Evolutionary conservation across 2,888 invertebrate species (phyloP).

Genomic region (Siphonodentalium dalli): DNA sequence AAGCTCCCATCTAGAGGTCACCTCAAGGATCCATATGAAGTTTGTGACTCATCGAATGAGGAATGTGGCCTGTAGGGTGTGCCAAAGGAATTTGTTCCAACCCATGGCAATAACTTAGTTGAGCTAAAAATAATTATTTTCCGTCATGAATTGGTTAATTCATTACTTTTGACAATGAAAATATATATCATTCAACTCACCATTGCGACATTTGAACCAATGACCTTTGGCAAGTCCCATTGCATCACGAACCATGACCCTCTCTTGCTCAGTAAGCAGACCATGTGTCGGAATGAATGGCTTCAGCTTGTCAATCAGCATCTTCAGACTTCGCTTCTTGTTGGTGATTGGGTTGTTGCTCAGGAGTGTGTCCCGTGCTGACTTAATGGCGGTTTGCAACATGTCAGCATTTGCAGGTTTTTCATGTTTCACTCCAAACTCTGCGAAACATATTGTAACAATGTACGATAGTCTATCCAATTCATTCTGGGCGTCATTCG

Average conservation of each 20-base stretch:
- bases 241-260: conserved; percentile 70
- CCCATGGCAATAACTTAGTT: too few species aligned
- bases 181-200: conserved; percentile 39
- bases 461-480: conserved; percentile 24
- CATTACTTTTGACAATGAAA: too few species aligned
- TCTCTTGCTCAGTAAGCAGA: conserved; percentile 67
- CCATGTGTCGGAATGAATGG: conserved; percentile 26
- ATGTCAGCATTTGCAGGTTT: conserved; percentile 5
- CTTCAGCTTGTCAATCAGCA: conserved; percentile 25
- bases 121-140: too few species aligned
- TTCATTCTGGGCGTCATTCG: conserved; percentile 33
- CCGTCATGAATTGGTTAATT: too few species aligned
- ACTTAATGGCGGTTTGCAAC: too few species aligned
- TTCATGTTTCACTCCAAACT: conserved; percentile 19
- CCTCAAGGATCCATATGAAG: too few species aligned
- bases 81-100: too few species aligned
- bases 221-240: conserved; percentile 71
- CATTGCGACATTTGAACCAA: conserved; percentile 78
- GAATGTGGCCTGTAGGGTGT: too few species aligned
- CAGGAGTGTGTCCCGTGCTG: conserved; percentile 5
- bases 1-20: too few species aligned
- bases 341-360: conserved; percentile 20
- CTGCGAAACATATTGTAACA: too few species aligned
- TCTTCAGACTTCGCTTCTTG: conserved; percentile 12
- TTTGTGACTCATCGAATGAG: too few species aligned